These are phyloP conservation scores for Rhopalosiphum padi DNA, from an alignment of 1,140 invertebrate genomes.

Conservation along the genomic window DNA sequence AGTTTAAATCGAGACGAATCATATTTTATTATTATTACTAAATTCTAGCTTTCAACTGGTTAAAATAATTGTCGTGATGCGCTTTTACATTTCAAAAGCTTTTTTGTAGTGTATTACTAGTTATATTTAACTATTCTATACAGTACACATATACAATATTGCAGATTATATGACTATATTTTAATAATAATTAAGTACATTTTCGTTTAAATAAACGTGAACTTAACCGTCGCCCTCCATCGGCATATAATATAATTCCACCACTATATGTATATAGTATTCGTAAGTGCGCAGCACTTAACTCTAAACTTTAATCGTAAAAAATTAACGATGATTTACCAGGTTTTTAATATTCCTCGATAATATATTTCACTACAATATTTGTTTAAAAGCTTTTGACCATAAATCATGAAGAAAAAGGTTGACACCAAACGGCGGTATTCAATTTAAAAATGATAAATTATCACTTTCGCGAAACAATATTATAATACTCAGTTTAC, in stretches of 20 bases:
- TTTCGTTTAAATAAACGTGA: background rate
- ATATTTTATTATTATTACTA: background rate
- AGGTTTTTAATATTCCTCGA: background rate
- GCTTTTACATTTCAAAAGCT: background rate
- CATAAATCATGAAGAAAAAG: slow-evolving; percentile 20
- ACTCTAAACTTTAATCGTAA: background rate
- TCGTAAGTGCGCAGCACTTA: background rate
- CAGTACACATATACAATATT: background rate
- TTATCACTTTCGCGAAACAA: background rate
- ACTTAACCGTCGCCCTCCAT: background rate
- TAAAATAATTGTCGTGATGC: too few relatives aligned
- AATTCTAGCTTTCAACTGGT: too few relatives aligned
- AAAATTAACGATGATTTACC: slow-evolving; percentile 23
- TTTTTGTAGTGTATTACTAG: background rate
- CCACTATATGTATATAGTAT: background rate
- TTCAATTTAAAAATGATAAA: slow-evolving; percentile 20
- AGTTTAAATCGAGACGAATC: background rate
- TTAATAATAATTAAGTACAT: background rate
- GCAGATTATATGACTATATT: background rate
- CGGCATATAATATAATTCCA: background rate
- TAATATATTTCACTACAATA: background rate
- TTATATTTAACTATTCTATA: background rate
- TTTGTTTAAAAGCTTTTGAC: slow-evolving; percentile 43
- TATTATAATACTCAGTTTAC: background rate
- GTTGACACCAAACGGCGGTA: background rate